Evolutionary conservation across 2,888 invertebrate genomes (phyloP), one percentile per base, ranked within the genome.

Genomic region (Raillietiella orientalis): DNA sequence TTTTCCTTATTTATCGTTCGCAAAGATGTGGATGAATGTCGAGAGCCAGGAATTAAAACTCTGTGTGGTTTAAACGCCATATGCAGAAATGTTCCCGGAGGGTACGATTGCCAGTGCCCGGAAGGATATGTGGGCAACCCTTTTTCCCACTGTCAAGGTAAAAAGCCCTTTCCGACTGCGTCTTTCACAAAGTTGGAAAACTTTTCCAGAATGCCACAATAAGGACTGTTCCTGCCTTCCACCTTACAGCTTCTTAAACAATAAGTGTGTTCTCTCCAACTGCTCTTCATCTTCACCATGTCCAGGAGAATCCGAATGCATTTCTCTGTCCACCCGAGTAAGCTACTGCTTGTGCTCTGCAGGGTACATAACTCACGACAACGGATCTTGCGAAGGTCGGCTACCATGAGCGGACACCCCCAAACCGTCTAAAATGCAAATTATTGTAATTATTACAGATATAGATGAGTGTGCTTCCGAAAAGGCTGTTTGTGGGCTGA

Each of bases 311-410:
- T 79, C 79, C 2, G 74, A 82, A 40, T 82, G 82, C 39, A 71
- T 82, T 28, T 62, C 69, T 3, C 77, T 79, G 35, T 66, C 77
- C 9, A 74, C 74, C 14, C 72, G 71, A 25, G 69, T 75, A 2
- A 79, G 77, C 43, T 82, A 82, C 41, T 82, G 82, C 38, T 79
- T 79, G 25, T 82, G 82, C 42, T 79, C 79, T 4, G 64, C 70
- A 41, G 79, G 82, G 10, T 77, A 59, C 43, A 59, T 62, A 29
- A 66, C 70, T 13, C 59, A 59, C 29, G 40, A 53, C 2, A 72
- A 75, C 38, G 72, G 75, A 10, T 58, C 66, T n/a, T 79, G 79
- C 40, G 55, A 61, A 44, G 52, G 51, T 51, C 31, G 28, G 31
- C 2, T 3, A 21, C 8, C 25, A 14, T 9, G n/a, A n/a, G n/a